Conservation (phyloP, 2,888 invertebrate genomes). For the Habroteleia sp. region DNA sequence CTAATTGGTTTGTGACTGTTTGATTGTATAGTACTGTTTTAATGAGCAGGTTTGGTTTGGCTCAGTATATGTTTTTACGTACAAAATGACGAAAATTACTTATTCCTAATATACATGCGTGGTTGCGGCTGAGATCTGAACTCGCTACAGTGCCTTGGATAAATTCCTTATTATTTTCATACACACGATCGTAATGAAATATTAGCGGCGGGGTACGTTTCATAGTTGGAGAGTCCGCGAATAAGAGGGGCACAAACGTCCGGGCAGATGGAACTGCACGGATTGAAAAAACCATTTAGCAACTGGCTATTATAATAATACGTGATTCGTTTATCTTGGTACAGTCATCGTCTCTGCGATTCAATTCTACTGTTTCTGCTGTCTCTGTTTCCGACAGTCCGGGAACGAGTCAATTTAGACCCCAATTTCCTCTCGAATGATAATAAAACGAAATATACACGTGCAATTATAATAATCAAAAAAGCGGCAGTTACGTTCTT, state of each 20-base stretch:
- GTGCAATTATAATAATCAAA: conserved; percentile 63
- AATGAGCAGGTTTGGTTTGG: conserved; percentile 58
- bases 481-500: conserved; percentile 51
- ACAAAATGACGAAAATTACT: conserved; percentile 66
- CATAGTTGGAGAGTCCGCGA: conserved; percentile 40
- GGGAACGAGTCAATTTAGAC: conserved; percentile 64
- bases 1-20: conserved; percentile 57
- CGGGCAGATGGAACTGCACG: conserved; percentile 68
- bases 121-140: conserved; percentile 61
- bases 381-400: conserved; percentile 64
- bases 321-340: conserved; percentile 80
- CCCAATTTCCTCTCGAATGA: conserved; percentile 63
- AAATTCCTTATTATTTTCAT: conserved; percentile 80
- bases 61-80: conserved; percentile 61
- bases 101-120: conserved; percentile 65
- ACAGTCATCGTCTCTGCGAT: conserved; percentile 70
- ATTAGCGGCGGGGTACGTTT: conserved; percentile 71
- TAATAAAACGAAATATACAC: conserved; percentile 63
- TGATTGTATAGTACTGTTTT: conserved; percentile 57
- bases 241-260: conserved; percentile 51
- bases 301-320: conserved; percentile 81
- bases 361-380: conserved; percentile 60
- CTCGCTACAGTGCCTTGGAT: conserved; percentile 70
- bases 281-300: conserved; percentile 81
- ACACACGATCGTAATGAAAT: conserved; percentile 79